These are phyloP conservation scores for Paratilapia polleni DNA, from an alignment of 2,113 vertebrate species.

Conservation along the genomic window DNA sequence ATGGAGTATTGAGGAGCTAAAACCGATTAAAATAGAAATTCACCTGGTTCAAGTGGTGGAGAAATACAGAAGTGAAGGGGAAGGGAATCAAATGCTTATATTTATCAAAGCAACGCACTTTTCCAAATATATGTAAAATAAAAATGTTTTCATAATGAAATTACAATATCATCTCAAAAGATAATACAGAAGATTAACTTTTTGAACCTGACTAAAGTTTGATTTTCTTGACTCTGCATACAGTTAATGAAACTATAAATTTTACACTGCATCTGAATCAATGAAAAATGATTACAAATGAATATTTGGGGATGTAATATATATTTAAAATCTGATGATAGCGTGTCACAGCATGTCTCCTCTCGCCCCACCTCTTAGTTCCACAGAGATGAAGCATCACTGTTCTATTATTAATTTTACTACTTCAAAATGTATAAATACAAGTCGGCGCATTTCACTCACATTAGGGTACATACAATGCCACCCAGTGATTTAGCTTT, in stretches of 20 bases:
- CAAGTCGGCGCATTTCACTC: background rate
- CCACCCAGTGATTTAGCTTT: background rate
- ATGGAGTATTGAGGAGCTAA: too few relatives aligned
- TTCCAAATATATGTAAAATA: too few relatives aligned
- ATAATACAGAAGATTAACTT: background rate
- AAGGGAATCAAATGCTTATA: background rate
- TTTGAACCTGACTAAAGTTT: background rate
- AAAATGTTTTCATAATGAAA: too few relatives aligned
- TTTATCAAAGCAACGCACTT: background rate
- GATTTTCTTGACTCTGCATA: background rate
- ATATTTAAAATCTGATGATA: background rate
- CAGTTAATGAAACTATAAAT: background rate
- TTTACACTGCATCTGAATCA: background rate
- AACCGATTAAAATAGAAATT: too few relatives aligned
- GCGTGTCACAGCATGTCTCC: background rate
- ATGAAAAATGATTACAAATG: background rate
- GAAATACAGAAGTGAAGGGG: background rate
- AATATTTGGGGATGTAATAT: background rate
- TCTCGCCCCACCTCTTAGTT: background rate
- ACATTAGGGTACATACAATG: background rate
- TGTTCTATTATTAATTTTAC: background rate
- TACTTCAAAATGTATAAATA: constrained; percentile 43
- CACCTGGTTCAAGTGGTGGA: too few relatives aligned
- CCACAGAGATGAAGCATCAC: background rate
- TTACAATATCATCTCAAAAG: too few relatives aligned